Conservation (phyloP, 1,140 invertebrate species). For the Gonioctena quinquepunctata region DNA sequence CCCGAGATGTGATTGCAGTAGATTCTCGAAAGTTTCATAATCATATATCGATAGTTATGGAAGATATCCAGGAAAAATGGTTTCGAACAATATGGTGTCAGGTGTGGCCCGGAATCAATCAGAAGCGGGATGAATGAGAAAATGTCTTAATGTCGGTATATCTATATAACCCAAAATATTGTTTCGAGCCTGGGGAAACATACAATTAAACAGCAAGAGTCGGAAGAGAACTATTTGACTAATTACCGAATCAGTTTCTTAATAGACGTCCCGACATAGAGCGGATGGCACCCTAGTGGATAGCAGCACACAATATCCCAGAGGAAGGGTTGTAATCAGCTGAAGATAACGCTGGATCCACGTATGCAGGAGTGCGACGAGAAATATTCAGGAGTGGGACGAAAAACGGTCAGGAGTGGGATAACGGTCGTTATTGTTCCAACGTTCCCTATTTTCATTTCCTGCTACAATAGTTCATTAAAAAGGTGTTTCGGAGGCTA, state of each 20-base stretch:
- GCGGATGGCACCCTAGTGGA: conserved; percentile 38
- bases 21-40: too few species aligned
- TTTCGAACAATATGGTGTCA: too few species aligned
- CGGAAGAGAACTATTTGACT: conserved; percentile 43
- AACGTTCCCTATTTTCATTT: conserved; percentile 64
- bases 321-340: conserved; percentile 45
- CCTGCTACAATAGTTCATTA: conserved; percentile 71
- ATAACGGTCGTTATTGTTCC: conserved; percentile 49
- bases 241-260: conserved; percentile 47
- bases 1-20: too few species aligned
- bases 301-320: conserved; percentile 31
- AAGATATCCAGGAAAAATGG: too few species aligned
- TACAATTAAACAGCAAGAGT: conserved; percentile 40
- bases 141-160: too few species aligned
- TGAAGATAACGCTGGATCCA: conserved; percentile 37
- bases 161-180: too few species aligned
- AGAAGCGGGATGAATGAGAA: too few species aligned
- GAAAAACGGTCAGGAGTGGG: conserved; percentile 21
- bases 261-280: conserved; percentile 43
- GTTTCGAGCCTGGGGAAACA: conserved; percentile 10
- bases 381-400: conserved; percentile 16
- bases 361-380: conserved; percentile 32
- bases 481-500: conserved; percentile 71
- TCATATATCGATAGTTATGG: too few species aligned
- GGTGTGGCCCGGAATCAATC: too few species aligned